Evolutionary conservation across 2,888 invertebrate species (phyloP).

Genomic region (Rhagium mordax): DNA sequence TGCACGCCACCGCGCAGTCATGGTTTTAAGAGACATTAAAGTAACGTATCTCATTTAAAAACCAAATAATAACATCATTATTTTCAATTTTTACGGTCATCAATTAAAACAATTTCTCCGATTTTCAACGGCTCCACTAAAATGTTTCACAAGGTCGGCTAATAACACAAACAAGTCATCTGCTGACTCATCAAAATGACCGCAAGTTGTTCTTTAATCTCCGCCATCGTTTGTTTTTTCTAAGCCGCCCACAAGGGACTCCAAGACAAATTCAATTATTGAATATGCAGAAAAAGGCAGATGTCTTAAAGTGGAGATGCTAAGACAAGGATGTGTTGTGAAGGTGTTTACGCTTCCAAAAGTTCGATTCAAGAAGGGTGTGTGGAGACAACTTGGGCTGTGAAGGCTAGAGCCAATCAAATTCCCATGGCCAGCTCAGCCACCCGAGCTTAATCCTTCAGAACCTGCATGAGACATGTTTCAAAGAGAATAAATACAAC

Average conservation of each 20-base stretch:
- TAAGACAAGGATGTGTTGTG: too few relatives aligned
- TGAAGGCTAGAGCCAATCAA: too few relatives aligned
- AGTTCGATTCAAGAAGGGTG: too few relatives aligned
- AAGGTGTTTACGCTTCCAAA: too few relatives aligned
- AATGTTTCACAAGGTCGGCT: neutral
- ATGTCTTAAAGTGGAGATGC: too few relatives aligned
- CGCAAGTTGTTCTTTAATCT: neutral
- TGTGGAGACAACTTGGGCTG: too few relatives aligned
- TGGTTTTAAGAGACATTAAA: neutral
- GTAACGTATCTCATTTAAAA: neutral
- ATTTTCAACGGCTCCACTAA: neutral
- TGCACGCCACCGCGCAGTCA: neutral
- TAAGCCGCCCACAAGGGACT: neutral
- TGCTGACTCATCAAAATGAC: neutral
- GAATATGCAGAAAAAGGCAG: too few relatives aligned
- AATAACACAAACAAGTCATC: constrained; percentile 9
- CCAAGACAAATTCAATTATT: too few relatives aligned
- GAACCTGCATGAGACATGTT: too few relatives aligned
- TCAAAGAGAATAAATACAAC: too few relatives aligned
- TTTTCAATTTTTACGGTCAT: neutral
- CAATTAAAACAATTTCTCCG: constrained; percentile 7
- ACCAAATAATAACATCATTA: neutral
- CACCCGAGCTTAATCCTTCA: too few relatives aligned
- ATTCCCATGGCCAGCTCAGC: too few relatives aligned
- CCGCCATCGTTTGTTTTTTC: neutral